Evolutionary conservation across 2,113 vertebrate species (phyloP), one percentile per base, ranked within the genome.

Genomic region (Lutjanus erythropterus): DNA sequence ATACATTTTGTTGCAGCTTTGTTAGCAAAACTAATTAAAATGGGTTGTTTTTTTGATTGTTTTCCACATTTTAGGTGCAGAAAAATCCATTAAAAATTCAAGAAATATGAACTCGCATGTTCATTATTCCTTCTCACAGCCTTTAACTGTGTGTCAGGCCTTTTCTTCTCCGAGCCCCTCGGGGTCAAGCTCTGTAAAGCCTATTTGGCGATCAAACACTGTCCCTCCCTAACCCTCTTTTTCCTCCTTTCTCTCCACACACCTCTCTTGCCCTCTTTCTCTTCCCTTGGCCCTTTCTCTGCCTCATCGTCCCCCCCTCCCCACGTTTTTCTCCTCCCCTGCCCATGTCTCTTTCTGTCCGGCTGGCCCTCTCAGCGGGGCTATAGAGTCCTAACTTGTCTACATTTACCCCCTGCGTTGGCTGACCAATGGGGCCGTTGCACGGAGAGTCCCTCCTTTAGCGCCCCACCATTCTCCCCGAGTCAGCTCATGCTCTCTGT

Each of bases 401-500:
- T 97, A 96, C 97, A 97, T 96, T 97, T 97, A 96, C 97, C 97
- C 95, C 96, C 96, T 96, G 94, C 96, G 95, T 96, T 95, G 90
- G 95, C 94, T 94, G 96, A 95, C 95, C 95, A 95, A 92, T 84
- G 72, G 84, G 95, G 94, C 96, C 92, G 95, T 95, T 93, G 95
- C 96, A 56, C 46, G n/a, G 56, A 46, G 82, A 71, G 78, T 78
- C 91, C 95, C 95, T 93, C 96, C 96, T 96, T 96, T 95, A 95
- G 95, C 95, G 94, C 94, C 90, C 95, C 91, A 95, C 97, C 96
- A 96, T 98, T 97, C 97, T 96, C 95, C 96, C 96, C 95, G 94
- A 97, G 96, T 97, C 96, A 96, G 97, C 95, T 96, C 96, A 95
- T 93, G 95, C 96, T 97, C 97, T 97, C 93, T 96, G 97, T 98